A percentile compares a stretch with the other conserved stretches of the same genome.
Evolutionary conservation across 2,113 vertebrate species (phyloP).

Genomic region (Litocranius walleri): DNA sequence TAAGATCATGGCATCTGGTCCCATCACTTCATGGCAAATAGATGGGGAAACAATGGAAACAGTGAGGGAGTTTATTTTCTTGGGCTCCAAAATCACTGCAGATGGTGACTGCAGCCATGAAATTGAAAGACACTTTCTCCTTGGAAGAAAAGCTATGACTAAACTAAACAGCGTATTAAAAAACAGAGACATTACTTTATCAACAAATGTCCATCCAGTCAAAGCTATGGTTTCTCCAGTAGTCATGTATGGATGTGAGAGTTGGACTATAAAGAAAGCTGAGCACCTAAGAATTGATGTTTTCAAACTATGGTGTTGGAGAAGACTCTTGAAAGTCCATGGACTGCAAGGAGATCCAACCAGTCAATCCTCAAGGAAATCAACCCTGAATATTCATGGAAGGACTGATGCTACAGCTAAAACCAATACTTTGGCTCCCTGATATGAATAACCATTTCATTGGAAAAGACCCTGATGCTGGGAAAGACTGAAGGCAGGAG

Average conservation of each 20-base stretch:
- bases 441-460: not conserved
- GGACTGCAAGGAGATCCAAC: not conserved
- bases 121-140: not conserved
- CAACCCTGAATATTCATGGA: not conserved
- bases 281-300: not conserved
- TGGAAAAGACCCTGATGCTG: not conserved
- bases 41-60: not conserved
- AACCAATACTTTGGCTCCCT: not conserved
- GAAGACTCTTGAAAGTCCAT: not conserved
- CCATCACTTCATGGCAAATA: not conserved
- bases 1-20: not conserved
- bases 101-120: not conserved
- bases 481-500: not conserved
- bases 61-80: not conserved
- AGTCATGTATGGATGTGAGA: not conserved
- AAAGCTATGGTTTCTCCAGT: not conserved
- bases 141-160: not conserved
- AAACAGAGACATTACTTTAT: not conserved
- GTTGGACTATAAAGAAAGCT: not conserved
- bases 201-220: not conserved
- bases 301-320: not conserved
- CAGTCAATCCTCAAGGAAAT: not conserved
- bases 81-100: not conserved
- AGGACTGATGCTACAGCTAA: not conserved
- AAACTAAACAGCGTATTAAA: not conserved